phyloP scores from a whole-genome alignment of 2,888 invertebrate species.

The Sphaerophoria taeniata region DNA sequence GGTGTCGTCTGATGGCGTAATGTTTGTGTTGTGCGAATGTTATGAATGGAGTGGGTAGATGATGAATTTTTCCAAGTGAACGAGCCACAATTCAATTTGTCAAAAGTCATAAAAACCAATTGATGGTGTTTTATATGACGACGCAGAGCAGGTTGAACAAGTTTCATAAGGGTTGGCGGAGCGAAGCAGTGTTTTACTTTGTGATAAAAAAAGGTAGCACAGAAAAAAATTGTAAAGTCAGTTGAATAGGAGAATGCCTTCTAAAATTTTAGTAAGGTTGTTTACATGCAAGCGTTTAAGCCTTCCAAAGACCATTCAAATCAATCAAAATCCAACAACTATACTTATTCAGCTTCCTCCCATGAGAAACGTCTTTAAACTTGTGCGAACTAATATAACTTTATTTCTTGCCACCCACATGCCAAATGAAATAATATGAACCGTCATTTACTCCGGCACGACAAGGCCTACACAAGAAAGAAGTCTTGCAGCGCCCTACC shows the following conservation, averaged over 20 bases:
- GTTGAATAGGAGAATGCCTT: too few species aligned
- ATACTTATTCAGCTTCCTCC: neutral
- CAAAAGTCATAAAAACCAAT: conserved; percentile 77
- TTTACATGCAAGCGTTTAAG: too few species aligned
- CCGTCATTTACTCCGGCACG: conserved; percentile 59
- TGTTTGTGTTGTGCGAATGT: conserved; percentile 25
- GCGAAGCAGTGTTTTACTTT: conserved; percentile 8
- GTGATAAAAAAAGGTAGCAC: too few species aligned
- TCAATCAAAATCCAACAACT: neutral
- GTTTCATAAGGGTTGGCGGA: conserved; percentile 18
- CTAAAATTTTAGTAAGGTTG: too few species aligned
- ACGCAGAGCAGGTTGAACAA: neutral
- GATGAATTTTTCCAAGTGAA: conserved; percentile 80
- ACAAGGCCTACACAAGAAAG: conserved; percentile 35
- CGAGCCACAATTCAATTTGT: conserved; percentile 81
- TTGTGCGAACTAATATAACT: conserved; percentile 38
- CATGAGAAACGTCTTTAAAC: conserved; percentile 19
- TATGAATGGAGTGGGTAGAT: conserved; percentile 64
- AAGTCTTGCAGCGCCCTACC: conserved; percentile 64
- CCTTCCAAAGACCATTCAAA: neutral
- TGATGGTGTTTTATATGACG: neutral
- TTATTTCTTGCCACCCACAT: conserved; percentile 41
- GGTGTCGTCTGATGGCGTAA: too few species aligned
- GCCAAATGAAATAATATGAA: conserved; percentile 56
- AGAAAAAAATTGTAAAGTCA: too few species aligned